phyloP scores from a whole-genome alignment of 2,113 vertebrate species.

The Lagopus leucura region DNA sequence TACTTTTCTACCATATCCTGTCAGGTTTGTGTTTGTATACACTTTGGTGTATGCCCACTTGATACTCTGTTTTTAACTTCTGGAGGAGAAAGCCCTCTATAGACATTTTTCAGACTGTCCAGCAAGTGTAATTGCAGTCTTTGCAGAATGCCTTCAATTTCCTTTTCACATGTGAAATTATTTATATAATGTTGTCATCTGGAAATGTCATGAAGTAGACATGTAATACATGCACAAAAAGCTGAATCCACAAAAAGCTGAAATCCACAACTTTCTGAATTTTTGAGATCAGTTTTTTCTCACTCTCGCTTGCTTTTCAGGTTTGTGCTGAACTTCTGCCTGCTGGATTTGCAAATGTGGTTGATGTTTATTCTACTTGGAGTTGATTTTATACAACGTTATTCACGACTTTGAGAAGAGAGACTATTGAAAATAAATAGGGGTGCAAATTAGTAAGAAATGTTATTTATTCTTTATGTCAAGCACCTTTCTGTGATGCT shows the following conservation, averaged over 20 bases:
- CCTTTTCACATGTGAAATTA: background rate
- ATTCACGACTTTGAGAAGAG: background rate
- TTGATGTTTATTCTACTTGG: background rate
- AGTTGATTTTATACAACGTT: background rate
- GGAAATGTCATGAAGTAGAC: background rate
- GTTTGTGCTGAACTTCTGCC: background rate
- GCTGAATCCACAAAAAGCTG: background rate
- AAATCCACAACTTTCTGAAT: background rate
- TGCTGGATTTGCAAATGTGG: background rate
- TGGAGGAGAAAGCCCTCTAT: background rate
- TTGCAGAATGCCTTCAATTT: background rate
- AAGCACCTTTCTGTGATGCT: background rate
- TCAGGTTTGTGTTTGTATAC: background rate
- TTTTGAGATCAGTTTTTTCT: background rate
- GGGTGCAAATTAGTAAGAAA: background rate
- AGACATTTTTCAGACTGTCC: background rate
- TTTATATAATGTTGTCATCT: background rate
- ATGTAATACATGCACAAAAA: background rate
- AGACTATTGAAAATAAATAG: background rate
- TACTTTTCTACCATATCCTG: no score
- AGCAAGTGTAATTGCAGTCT: background rate
- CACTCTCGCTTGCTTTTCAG: background rate
- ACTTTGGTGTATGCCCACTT: background rate
- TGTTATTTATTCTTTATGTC: background rate
- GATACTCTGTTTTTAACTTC: background rate